Percentiles rank a stretch among this genome's conserved stretches.
Conservation (phyloP, 2,797 vertebrate genomes). For the Podargus strigoides region DNA sequence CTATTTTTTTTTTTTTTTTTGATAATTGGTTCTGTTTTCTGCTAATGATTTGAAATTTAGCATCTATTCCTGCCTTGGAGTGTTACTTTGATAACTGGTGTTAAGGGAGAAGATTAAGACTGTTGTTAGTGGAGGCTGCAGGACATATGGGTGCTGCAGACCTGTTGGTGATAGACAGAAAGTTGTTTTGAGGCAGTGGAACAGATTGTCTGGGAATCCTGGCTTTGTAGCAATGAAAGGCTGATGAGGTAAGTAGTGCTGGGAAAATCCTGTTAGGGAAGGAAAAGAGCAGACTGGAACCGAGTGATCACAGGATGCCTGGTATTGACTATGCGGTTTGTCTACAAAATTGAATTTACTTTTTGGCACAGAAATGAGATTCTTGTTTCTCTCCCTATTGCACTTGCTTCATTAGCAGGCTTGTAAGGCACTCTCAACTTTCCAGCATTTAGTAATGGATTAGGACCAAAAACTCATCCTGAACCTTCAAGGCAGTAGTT, state of each 20-base stretch:
- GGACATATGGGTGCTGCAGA: constrained; percentile 35
- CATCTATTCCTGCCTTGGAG: neutral
- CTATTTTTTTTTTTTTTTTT: neutral
- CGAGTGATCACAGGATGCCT: neutral
- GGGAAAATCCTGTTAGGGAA: constrained; percentile 37
- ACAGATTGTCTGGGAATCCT: constrained; percentile 43
- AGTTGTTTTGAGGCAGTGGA: constrained; percentile 21
- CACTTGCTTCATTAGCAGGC: neutral
- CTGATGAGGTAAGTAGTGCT: constrained; percentile 14
- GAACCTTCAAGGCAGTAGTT: neutral
- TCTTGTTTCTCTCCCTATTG: neutral
- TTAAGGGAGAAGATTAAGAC: constrained; percentile 5
- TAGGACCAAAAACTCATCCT: neutral
- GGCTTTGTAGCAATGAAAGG: constrained; percentile 8
- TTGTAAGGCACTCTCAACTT: neutral
- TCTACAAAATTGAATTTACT: neutral
- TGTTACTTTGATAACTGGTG: constrained; percentile 18
- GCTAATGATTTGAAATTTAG: constrained; percentile 19
- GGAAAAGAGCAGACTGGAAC: neutral
- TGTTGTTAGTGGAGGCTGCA: constrained; percentile 1
- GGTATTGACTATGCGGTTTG: neutral
- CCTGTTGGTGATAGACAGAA: constrained; percentile 17
- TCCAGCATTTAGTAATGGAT: neutral
- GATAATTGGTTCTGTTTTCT: constrained; percentile 30
- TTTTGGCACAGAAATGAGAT: neutral